phyloP scores from a whole-genome alignment of 2,888 invertebrate species.

The Xylota segnis region DNA sequence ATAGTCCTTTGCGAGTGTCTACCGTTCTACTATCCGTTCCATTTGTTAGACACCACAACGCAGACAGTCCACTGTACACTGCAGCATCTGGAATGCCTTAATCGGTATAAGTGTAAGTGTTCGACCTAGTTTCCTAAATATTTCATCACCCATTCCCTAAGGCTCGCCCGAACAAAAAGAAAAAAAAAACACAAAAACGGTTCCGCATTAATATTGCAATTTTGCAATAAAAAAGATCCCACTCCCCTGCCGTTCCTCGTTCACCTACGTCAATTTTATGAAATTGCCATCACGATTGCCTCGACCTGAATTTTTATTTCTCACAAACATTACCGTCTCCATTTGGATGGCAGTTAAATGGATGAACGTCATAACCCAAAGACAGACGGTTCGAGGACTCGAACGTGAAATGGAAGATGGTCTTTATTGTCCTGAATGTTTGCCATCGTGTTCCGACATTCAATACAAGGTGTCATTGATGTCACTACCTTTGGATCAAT shows the following conservation, averaged over 20 bases:
- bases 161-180: too few relatives aligned
- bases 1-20: slow-evolving; percentile 86
- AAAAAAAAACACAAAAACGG: too few relatives aligned
- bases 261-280: slow-evolving; percentile 60
- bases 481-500: slow-evolving; percentile 78
- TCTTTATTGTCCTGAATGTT: slow-evolving; percentile 86
- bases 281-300: slow-evolving; percentile 66
- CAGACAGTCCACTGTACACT: slow-evolving; percentile 80
- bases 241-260: slow-evolving; percentile 1
- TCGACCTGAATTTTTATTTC: slow-evolving; percentile 69
- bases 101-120: slow-evolving; percentile 85
- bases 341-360: slow-evolving; percentile 82
- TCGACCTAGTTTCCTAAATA: slow-evolving; percentile 35
- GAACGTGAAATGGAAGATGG: slow-evolving; percentile 86
- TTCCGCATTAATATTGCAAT: slow-evolving; percentile 60
- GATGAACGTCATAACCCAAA: slow-evolving; percentile 82
- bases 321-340: slow-evolving; percentile 51
- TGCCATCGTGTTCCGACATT: slow-evolving; percentile 86
- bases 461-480: slow-evolving; percentile 85
- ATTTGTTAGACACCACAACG: slow-evolving; percentile 68
- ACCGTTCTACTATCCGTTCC: slow-evolving; percentile 85
- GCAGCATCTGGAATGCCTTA: slow-evolving; percentile 84
- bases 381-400: slow-evolving; percentile 82
- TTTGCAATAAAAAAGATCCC: slow-evolving; percentile 42
- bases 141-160: background rate